phyloP scores from a whole-genome alignment of 2,113 vertebrate species.

The pig (Sus scrofa) region T2T-Sscrofa CM000823.6:46889001-46889500 shows the following conservation, averaged over 20 bases:
- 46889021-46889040: not conserved
- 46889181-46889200: not conserved
- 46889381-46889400: no score
- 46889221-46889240: not conserved
- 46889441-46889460: no score
- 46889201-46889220: not conserved
- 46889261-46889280: conserved; percentile 6
- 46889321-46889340: not conserved
- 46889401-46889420: no score
- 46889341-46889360: no score
- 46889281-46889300: not conserved
- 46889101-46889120: not conserved
- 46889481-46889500: no score
- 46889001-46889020: not conserved
- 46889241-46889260: not conserved
- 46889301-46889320: not conserved
- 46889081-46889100: not conserved
- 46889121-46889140: not conserved
- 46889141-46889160: not conserved
- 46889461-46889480: no score
- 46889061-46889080: not conserved
- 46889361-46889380: no score
- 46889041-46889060: not conserved
- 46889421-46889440: no score
- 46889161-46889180: not conserved